Evolutionary conservation across 2,113 vertebrate species (phyloP).

Genomic region (Tamias sibiricus): DNA sequence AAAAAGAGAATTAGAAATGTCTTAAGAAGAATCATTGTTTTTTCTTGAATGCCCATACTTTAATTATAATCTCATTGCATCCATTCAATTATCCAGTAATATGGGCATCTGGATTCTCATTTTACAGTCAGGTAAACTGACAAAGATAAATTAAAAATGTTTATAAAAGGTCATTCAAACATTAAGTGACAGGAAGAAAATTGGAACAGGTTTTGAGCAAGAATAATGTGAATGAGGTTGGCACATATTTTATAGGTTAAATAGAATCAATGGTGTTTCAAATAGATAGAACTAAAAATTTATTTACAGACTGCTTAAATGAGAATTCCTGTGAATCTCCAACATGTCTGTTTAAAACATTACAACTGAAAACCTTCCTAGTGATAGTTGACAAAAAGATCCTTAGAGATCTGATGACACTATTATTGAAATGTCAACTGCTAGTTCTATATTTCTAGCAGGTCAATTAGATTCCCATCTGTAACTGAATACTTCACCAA

Average conservation of each 20-base stretch:
- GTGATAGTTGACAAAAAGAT: not conserved
- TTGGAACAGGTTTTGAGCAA: not conserved
- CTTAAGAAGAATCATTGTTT: not conserved
- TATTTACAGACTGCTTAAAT: not conserved
- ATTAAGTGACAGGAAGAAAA: not conserved
- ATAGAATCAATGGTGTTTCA: not conserved
- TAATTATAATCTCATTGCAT: not conserved
- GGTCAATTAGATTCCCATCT: not conserved
- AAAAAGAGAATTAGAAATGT: not conserved
- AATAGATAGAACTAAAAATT: conserved; percentile 29
- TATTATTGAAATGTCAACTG: conserved; percentile 5
- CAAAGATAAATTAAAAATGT: not conserved
- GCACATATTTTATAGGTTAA: not conserved
- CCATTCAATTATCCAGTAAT: not conserved
- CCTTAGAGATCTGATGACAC: not conserved
- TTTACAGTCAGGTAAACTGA: conserved; percentile 20
- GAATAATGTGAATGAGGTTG: not conserved
- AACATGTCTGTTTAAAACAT: conserved; percentile 30
- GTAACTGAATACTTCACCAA: not conserved
- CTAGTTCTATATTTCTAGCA: not conserved
- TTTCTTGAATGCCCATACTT: not conserved
- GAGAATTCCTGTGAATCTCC: not conserved
- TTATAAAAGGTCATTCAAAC: not conserved
- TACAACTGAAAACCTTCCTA: not conserved
- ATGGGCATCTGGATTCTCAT: not conserved